These are phyloP conservation scores for Eurystomus gularis DNA, from an alignment of 2,113 vertebrate species.

Conservation along the genomic window DNA sequence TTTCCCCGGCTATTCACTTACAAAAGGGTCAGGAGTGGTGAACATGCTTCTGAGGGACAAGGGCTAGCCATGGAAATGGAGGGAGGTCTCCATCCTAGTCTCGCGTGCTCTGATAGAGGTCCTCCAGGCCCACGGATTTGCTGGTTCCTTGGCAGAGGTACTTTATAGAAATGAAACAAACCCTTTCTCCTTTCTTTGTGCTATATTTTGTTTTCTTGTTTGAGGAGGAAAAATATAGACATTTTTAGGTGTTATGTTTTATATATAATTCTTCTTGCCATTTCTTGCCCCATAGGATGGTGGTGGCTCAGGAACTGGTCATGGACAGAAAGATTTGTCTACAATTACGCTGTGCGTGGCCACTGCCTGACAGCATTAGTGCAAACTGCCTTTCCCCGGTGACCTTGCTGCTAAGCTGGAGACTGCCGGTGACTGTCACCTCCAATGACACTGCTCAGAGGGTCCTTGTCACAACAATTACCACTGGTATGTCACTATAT, in stretches of 20 bases:
- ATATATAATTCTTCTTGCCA: background rate
- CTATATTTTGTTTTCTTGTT: background rate
- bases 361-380: constrained; percentile 47
- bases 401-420: constrained; percentile 67
- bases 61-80: background rate
- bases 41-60: background rate
- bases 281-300: background rate
- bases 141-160: background rate
- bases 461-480: constrained; percentile 69
- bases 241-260: background rate
- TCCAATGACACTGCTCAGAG: constrained; percentile 67
- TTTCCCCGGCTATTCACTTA: background rate
- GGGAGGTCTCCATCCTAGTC: background rate
- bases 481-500: constrained; percentile 16
- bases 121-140: background rate
- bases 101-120: background rate
- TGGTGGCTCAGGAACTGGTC: background rate
- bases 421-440: constrained; percentile 55
- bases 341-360: background rate
- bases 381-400: constrained; percentile 55
- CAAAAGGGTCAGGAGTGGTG: background rate
- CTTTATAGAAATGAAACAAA: background rate
- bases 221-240: background rate
- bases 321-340: background rate
- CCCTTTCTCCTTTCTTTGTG: background rate